These are phyloP conservation scores for Mantis religiosa DNA, from an alignment of 2,888 invertebrate genomes.

Conservation along the genomic window DNA sequence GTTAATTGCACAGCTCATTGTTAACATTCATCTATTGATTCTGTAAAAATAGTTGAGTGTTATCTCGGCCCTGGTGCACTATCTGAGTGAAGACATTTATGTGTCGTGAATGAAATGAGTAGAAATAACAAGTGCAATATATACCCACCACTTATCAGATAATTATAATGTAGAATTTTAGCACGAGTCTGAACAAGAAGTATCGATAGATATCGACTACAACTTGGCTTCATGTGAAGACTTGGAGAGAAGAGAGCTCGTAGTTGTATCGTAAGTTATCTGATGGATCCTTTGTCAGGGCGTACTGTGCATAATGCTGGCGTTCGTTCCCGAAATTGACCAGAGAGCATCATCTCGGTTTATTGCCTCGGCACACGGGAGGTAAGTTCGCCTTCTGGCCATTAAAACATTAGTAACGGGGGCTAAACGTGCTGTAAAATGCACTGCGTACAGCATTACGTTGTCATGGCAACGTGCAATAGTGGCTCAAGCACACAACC, in stretches of 20 bases:
- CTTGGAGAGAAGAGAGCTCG: not conserved
- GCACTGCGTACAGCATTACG: not conserved
- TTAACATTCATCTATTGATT: too few relatives aligned
- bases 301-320: not conserved
- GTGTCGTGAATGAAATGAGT: too few relatives aligned
- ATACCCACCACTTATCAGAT: not conserved
- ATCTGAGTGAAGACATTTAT: too few relatives aligned
- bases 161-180: not conserved
- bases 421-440: not conserved
- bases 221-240: not conserved
- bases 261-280: not conserved
- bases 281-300: not conserved
- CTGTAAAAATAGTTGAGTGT: too few relatives aligned
- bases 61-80: too few relatives aligned
- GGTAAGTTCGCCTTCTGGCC: not conserved
- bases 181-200: not conserved
- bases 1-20: too few relatives aligned
- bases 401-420: constrained; percentile 9
- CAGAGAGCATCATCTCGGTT: not conserved
- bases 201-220: not conserved
- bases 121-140: too few relatives aligned
- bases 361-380: not conserved
- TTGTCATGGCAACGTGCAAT: not conserved
- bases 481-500: not conserved
- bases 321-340: not conserved